Evolutionary conservation across 2,888 invertebrate genomes (phyloP).

Genomic region (Fragum whitleyi): DNA sequence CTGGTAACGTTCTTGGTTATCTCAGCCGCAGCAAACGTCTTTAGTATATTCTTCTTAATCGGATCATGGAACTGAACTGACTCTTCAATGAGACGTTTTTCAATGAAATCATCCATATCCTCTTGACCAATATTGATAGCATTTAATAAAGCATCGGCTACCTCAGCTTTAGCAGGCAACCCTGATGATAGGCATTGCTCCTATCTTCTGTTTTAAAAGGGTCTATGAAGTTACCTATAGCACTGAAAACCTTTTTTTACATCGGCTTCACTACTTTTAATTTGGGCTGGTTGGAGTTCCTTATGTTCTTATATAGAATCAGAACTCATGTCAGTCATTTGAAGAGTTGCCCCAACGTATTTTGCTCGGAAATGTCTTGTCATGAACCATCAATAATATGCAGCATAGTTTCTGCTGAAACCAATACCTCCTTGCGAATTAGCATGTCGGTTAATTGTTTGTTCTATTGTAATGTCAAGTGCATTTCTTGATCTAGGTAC

Average conservation of each 20-base stretch:
- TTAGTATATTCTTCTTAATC: constrained; percentile 44
- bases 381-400: constrained; percentile 44
- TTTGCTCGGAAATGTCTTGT: constrained; percentile 31
- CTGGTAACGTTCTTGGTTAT: constrained; percentile 24
- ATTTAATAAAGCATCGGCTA: constrained; percentile 39
- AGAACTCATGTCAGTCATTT: constrained; percentile 30
- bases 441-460: constrained; percentile 50
- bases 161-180: constrained; percentile 40
- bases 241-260: constrained; percentile 20
- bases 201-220: constrained; percentile 26
- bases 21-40: constrained; percentile 47
- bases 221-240: constrained; percentile 33
- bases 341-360: constrained; percentile 32
- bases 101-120: constrained; percentile 40
- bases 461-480: constrained; percentile 48
- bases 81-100: constrained; percentile 36
- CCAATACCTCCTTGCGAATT: constrained; percentile 38
- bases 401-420: constrained; percentile 43
- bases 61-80: constrained; percentile 41
- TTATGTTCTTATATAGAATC: constrained; percentile 22
- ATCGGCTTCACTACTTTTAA: constrained; percentile 13
- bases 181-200: constrained; percentile 52
- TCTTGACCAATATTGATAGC: constrained; percentile 22
- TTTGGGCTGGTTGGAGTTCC: constrained; percentile 26
- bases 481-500: constrained; percentile 49